Percentiles rank a stretch among this genome's conserved stretches.
These are phyloP conservation scores for Ips nitidus DNA, from an alignment of 1,140 invertebrate species.

Conservation along the genomic window DNA sequence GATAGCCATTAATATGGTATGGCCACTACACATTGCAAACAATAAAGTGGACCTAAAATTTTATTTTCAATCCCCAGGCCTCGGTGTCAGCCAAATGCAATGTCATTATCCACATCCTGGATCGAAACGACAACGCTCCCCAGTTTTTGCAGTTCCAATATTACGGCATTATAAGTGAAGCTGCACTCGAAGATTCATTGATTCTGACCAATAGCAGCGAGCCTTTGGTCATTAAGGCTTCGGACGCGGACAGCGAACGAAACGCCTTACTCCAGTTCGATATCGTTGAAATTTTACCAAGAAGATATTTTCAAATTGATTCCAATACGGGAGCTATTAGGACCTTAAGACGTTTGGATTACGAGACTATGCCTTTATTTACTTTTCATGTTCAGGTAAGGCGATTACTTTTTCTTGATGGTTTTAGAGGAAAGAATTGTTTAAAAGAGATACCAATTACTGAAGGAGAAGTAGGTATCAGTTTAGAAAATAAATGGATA, in stretches of 20 bases:
- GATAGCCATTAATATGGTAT: slow-evolving; percentile 81
- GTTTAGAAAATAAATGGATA: slow-evolving; percentile 1
- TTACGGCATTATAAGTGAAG: slow-evolving; percentile 70
- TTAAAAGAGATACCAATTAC: background rate
- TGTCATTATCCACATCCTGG: slow-evolving; percentile 75
- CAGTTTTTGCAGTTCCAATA: slow-evolving; percentile 70
- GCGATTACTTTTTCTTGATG: background rate
- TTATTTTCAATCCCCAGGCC: slow-evolving; percentile 54
- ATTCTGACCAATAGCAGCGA: slow-evolving; percentile 67
- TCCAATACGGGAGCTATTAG: slow-evolving; percentile 85
- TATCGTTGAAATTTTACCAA: slow-evolving; percentile 75
- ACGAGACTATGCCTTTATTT: slow-evolving; percentile 66
- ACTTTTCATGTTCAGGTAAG: slow-evolving; percentile 51
- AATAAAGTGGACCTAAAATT: background rate
- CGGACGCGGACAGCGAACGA: slow-evolving; percentile 77
- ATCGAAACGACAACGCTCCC: slow-evolving; percentile 86
- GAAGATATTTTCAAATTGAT: slow-evolving; percentile 82
- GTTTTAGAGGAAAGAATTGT: no score
- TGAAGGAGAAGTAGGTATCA: background rate
- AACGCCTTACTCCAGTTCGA: slow-evolving; percentile 83
- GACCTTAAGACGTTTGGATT: slow-evolving; percentile 75
- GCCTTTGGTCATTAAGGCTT: slow-evolving; percentile 77
- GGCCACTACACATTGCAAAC: background rate
- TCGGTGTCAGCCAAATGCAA: slow-evolving; percentile 66
- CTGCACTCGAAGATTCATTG: slow-evolving; percentile 68